Evolutionary conservation across 2,113 vertebrate species (phyloP), one percentile per base, ranked within the genome.

Genomic region (Oostethus manadensis): DNA sequence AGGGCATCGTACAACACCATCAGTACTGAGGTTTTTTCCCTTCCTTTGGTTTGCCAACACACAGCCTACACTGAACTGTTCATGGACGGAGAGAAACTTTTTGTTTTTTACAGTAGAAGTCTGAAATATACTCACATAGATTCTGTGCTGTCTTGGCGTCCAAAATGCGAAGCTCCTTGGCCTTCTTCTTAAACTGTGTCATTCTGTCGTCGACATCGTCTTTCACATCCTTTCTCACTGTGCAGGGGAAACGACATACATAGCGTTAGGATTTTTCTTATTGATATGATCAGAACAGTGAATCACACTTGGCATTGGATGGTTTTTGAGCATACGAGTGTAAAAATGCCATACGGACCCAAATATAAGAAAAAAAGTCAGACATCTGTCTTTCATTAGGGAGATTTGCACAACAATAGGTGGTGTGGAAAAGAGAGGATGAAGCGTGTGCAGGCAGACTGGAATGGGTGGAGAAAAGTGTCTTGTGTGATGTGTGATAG

Each of bases 71-170:
- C 13, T 54, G 10, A 46, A 46, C 15, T 44, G 26, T 50, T 55
- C 59, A 20, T 16, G 26, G 17, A 44, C 26, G 44, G 21, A 18
- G 56, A 66, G 51, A 16, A 60, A 44, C 14, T 2, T 4, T n/a
- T 40, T 22, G 38, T n/a, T 6, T 21, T 51, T 60, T 20, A 58
- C 58, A 23, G 63, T 23, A 11, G 6, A 10, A 10, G 15, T 16
- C 3, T 17, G 21, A 4, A 71, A 10, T 61, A 79, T 78, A 95
- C 96, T 87, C 90, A 99, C 97, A 99, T 11, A 99, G 86, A 80
- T 99, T 99, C 78, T 98, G 97, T 4, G 96, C 96, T 0, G 92
- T 93, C 88, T 99, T 99, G 44, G 89, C 51, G 77, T 99, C 94
- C 86, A 99, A 80, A 85, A 98, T 78, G 58, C 93, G 92, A 43